These are phyloP conservation scores for Entomyzon cyanotis DNA, from an alignment of 2,113 vertebrate species.

Conservation along the genomic window DNA sequence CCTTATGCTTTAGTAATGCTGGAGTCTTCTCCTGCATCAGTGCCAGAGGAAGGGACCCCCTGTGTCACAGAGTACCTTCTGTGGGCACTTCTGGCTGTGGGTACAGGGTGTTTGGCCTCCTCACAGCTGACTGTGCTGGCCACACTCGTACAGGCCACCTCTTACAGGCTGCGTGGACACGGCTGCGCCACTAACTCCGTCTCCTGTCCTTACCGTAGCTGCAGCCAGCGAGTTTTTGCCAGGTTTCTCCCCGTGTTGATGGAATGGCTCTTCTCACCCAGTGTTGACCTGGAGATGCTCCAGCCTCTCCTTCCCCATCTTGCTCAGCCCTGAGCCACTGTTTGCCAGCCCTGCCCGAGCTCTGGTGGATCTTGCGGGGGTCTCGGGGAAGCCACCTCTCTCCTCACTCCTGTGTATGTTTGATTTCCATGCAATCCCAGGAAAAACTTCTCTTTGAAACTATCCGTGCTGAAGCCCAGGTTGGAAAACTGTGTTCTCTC, in stretches of 20 bases:
- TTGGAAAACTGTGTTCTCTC: constrained; percentile 81
- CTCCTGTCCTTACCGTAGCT: neutral
- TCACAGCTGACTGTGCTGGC: constrained; percentile 4
- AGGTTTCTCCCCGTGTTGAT: neutral
- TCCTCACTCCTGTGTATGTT: constrained; percentile 69
- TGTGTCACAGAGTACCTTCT: constrained; percentile 9
- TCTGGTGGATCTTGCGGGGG: neutral
- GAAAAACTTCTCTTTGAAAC: constrained; percentile 92
- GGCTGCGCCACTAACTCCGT: neutral
- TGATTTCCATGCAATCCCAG: constrained; percentile 81
- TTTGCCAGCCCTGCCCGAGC: neutral
- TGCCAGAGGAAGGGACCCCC: constrained; percentile 56
- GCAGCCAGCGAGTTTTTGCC: constrained; percentile 3
- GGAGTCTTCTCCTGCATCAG: neutral
- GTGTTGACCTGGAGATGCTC: neutral
- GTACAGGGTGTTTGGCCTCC: constrained; percentile 4
- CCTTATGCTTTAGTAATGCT: neutral
- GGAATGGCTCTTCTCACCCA: neutral
- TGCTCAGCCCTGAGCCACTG: neutral
- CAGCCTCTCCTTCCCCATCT: neutral
- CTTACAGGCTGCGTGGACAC: neutral
- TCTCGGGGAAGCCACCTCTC: neutral
- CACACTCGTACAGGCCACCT: neutral
- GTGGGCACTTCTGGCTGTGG: neutral
- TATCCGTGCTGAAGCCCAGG: constrained; percentile 89